These are phyloP conservation scores for Manis crassicaudata DNA, from an alignment of 2,797 vertebrate genomes.

Conservation along the genomic window DNA sequence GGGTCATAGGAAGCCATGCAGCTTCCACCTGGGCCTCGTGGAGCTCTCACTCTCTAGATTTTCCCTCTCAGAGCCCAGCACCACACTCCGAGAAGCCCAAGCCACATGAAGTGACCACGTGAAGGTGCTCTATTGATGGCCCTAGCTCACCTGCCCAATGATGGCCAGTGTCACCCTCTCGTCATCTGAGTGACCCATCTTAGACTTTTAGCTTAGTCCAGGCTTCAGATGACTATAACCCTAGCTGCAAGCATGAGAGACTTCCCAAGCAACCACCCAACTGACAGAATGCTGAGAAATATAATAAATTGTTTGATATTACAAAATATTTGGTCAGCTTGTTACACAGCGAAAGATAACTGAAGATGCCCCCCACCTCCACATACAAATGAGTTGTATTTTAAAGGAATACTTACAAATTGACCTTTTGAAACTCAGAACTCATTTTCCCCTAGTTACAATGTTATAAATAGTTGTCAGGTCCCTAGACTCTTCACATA, in stretches of 20 bases:
- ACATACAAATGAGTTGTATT: background rate
- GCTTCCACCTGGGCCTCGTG: background rate
- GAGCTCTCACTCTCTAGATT: background rate
- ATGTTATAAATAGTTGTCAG: conserved; percentile 20
- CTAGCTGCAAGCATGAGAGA: background rate
- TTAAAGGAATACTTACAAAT: background rate
- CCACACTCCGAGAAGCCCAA: background rate
- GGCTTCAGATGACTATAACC: background rate
- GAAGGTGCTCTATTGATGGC: background rate
- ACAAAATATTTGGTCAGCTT: background rate
- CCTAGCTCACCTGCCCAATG: background rate
- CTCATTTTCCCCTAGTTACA: background rate
- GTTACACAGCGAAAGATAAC: background rate
- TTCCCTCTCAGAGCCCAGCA: background rate
- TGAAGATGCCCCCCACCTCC: background rate
- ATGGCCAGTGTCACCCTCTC: background rate
- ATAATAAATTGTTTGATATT: background rate
- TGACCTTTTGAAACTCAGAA: conserved; percentile 18
- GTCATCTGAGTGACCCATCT: background rate
- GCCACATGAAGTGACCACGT: rapidly evolving
- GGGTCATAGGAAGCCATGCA: background rate
- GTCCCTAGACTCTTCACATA: conserved; percentile 14
- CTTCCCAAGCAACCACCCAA: background rate
- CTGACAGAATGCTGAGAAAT: background rate
- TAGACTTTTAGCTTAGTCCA: background rate